A percentile compares a stretch with the other conserved stretches of the same genome.
phyloP scores from a whole-genome alignment of 2,888 invertebrate species.

The Amphimallon solstitiale region DNA sequence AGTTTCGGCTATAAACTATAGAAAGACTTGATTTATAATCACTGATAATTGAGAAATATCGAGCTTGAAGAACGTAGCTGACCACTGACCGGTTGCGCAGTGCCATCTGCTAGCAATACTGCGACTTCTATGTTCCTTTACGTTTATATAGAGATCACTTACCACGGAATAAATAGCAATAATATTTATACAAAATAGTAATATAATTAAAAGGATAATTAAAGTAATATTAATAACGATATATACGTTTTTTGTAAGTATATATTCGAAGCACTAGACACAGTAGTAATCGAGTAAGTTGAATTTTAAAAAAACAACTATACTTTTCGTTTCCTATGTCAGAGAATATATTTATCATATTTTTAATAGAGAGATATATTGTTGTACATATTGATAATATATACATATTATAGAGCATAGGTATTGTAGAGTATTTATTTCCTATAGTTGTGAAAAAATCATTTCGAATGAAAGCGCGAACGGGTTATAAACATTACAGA shows the following conservation, averaged over 20 bases:
- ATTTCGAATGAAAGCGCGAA: too few species aligned
- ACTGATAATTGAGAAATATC: background rate
- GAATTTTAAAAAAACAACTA: slow-evolving; percentile 65
- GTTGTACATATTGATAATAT: slow-evolving; percentile 55
- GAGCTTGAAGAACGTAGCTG: slow-evolving; percentile 42
- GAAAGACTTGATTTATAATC: too few species aligned
- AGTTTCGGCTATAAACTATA: too few species aligned
- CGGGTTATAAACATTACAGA: too few species aligned
- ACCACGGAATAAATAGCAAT: slow-evolving; percentile 62
- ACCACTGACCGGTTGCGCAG: slow-evolving; percentile 54
- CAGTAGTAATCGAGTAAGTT: slow-evolving; percentile 66
- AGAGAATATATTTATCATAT: slow-evolving; percentile 72
- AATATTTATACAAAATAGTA: slow-evolving; percentile 53
- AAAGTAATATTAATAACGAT: background rate
- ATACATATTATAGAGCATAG: slow-evolving; percentile 50
- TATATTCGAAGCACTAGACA: slow-evolving; percentile 55
- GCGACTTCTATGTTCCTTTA: slow-evolving; percentile 59
- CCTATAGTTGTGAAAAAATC: too few species aligned
- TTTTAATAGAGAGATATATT: slow-evolving; percentile 66
- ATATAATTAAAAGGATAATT: too few species aligned
- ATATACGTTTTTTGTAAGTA: slow-evolving; percentile 41
- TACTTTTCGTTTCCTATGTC: slow-evolving; percentile 71
- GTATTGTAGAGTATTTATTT: slow-evolving; percentile 7
- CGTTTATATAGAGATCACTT: slow-evolving; percentile 43
- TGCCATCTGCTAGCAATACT: slow-evolving; percentile 56